A percentile compares a stretch with the other conserved stretches of the same genome.
Evolutionary conservation across 2,888 invertebrate genomes (phyloP).

Genomic region (Amiota mariae): DNA sequence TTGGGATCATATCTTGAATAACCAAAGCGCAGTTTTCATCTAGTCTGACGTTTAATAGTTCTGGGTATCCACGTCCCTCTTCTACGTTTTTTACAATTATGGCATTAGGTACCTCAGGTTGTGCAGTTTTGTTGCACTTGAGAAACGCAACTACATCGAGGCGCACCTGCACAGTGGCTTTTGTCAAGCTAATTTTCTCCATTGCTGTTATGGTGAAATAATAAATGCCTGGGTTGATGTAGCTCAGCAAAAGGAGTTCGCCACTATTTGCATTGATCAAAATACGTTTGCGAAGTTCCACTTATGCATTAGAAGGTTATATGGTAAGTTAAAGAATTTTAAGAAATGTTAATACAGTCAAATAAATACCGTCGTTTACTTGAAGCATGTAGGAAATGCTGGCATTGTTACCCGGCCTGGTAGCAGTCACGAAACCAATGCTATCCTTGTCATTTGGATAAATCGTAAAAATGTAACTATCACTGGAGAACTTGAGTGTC

Average conservation of each 20-base stretch:
- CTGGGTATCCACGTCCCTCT: slow-evolving; percentile 50
- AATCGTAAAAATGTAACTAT: slow-evolving; percentile 25
- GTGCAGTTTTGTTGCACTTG: slow-evolving; percentile 45
- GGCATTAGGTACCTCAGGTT: slow-evolving; percentile 48
- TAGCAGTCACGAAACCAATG: slow-evolving; percentile 48
- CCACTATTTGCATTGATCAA: slow-evolving; percentile 47
- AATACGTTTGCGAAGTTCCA: slow-evolving; percentile 43
- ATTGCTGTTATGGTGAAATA: slow-evolving; percentile 49
- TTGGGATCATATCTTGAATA: slow-evolving; percentile 49
- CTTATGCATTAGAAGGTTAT: slow-evolving; percentile 15
- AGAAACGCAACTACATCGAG: slow-evolving; percentile 46
- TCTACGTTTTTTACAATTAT: slow-evolving; percentile 53
- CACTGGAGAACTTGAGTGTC: slow-evolving; percentile 40
- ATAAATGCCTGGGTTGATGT: slow-evolving; percentile 49
- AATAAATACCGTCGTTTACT: slow-evolving; percentile 44
- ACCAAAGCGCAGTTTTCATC: slow-evolving; percentile 48
- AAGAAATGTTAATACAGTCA: not conserved
- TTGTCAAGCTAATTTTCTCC: slow-evolving; percentile 39
- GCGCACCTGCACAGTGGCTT: slow-evolving; percentile 38
- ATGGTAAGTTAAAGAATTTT: not conserved
- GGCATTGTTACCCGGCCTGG: slow-evolving; percentile 33
- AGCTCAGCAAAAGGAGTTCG: slow-evolving; percentile 46
- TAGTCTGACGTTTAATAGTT: slow-evolving; percentile 46
- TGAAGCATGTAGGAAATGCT: slow-evolving; percentile 43
- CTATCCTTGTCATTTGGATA: slow-evolving; percentile 46